Percentiles rank a stretch among this genome's conserved stretches.
phyloP scores from a whole-genome alignment of 1,140 invertebrate species.

The Copidosoma floridanum region DNA sequence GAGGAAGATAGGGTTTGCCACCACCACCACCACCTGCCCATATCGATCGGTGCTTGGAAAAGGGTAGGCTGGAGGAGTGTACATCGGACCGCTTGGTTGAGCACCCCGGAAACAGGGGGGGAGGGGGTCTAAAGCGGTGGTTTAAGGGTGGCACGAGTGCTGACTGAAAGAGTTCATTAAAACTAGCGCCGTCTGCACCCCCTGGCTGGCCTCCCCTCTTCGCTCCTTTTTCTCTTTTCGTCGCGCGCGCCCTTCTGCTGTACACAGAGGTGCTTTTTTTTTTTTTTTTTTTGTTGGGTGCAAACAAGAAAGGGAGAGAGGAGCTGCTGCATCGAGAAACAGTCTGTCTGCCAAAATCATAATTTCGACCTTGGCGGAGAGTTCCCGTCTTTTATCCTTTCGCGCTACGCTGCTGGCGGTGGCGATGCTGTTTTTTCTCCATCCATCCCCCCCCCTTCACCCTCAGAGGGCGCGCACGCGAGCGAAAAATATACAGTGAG shows the following conservation, averaged over 20 bases:
- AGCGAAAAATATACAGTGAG: too few relatives aligned
- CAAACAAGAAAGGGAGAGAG: too few relatives aligned
- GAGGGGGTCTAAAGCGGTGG: slow-evolving; percentile 41
- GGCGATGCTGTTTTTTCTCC: background rate
- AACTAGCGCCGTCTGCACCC: slow-evolving; percentile 44
- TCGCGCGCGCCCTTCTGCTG: background rate
- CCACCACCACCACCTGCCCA: slow-evolving; percentile 1
- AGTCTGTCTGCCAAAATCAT: slow-evolving; percentile 8
- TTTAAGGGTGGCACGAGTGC: slow-evolving; percentile 47
- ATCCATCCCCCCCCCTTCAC: background rate
- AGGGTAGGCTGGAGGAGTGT: slow-evolving; percentile 1
- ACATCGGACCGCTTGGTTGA: slow-evolving; percentile 24
- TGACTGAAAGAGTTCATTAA: slow-evolving; percentile 50
- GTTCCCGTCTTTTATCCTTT: background rate
- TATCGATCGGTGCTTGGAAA: slow-evolving; percentile 33
- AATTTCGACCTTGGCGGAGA: slow-evolving; percentile 5
- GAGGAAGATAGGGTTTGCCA: too few relatives aligned
- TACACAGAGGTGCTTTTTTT: background rate
- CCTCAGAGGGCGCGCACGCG: too few relatives aligned
- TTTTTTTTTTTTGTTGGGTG: background rate
- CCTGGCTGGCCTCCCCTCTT: slow-evolving; percentile 1
- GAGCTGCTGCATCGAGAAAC: slow-evolving; percentile 14
- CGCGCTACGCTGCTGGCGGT: background rate
- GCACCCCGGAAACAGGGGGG: too few relatives aligned
- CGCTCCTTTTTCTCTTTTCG: background rate